These are phyloP conservation scores for Sebastes hopkinsi DNA, from an alignment of 2,797 vertebrate species.

Conservation along the genomic window DNA sequence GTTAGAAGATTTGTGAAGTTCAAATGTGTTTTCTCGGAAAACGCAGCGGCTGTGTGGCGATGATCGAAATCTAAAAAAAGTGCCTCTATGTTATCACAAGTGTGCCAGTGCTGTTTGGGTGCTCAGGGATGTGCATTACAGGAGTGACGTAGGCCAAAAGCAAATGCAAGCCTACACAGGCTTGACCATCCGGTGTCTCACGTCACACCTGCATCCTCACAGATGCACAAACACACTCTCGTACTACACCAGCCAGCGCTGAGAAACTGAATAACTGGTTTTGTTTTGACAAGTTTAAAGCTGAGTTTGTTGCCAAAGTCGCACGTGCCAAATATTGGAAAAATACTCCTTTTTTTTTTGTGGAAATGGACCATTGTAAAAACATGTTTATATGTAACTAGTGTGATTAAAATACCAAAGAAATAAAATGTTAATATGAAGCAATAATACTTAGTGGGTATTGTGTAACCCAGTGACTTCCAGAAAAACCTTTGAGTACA, in stretches of 20 bases:
- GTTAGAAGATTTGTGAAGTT: constrained; percentile 1
- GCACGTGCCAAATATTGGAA: constrained; percentile 38
- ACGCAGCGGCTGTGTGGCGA: not conserved
- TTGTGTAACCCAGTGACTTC: not conserved
- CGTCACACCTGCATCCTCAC: not conserved
- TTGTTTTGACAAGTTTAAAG: constrained; percentile 9
- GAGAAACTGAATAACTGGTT: constrained; percentile 1
- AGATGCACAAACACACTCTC: not conserved
- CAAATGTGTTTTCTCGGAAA: not conserved
- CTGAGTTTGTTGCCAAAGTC: constrained; percentile 49
- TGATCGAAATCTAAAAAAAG: constrained; percentile 2
- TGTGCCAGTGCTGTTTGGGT: not conserved
- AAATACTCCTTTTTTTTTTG: not conserved
- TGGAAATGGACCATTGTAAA: constrained; percentile 32
- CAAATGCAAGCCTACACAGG: constrained; percentile 14
- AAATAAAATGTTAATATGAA: constrained; percentile 70
- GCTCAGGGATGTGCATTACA: constrained; percentile 27
- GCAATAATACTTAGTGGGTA: not conserved
- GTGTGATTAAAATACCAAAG: constrained; percentile 66
- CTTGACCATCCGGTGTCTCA: not conserved
- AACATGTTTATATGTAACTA: constrained; percentile 73
- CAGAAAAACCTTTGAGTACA: not conserved
- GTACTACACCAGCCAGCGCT: not conserved
- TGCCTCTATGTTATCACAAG: constrained; percentile 8
- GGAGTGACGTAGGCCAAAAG: not conserved